Conservation (phyloP, 2,113 vertebrate genomes). For the Rhinopithecus roxellana region DNA sequence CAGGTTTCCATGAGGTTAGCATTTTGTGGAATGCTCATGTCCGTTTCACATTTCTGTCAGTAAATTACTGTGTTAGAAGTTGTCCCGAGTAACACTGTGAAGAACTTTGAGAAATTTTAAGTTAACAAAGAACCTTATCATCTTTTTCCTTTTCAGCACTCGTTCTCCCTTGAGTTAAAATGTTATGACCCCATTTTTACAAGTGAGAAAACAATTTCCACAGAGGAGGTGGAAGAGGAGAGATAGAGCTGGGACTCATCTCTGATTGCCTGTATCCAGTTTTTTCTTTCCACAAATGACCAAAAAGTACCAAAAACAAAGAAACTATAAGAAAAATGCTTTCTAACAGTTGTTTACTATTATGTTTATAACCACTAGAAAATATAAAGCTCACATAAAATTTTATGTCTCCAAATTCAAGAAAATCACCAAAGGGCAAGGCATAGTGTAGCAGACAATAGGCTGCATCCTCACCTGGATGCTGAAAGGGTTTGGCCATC, state of each 20-base stretch:
- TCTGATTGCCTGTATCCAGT: background rate
- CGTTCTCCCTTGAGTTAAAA: background rate
- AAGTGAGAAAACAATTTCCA: constrained; percentile 34
- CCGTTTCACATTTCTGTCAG: background rate
- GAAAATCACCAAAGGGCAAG: background rate
- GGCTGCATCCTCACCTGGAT: background rate
- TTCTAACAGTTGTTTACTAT: background rate
- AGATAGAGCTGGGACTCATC: background rate
- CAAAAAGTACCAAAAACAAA: background rate
- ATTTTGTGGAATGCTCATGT: background rate
- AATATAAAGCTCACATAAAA: background rate
- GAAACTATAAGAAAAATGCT: background rate
- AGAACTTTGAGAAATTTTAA: background rate
- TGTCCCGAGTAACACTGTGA: background rate
- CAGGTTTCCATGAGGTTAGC: background rate
- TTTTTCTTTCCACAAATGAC: background rate
- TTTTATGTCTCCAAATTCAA: background rate
- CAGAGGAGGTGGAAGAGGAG: background rate
- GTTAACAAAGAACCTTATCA: background rate
- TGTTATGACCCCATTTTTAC: background rate
- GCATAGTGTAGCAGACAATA: background rate
- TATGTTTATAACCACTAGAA: background rate
- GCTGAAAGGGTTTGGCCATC: background rate
- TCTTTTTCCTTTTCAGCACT: background rate
- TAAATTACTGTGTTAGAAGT: background rate